Evolutionary conservation across 2,797 vertebrate species (phyloP).

Genomic region (Nyctalus aviator): DNA sequence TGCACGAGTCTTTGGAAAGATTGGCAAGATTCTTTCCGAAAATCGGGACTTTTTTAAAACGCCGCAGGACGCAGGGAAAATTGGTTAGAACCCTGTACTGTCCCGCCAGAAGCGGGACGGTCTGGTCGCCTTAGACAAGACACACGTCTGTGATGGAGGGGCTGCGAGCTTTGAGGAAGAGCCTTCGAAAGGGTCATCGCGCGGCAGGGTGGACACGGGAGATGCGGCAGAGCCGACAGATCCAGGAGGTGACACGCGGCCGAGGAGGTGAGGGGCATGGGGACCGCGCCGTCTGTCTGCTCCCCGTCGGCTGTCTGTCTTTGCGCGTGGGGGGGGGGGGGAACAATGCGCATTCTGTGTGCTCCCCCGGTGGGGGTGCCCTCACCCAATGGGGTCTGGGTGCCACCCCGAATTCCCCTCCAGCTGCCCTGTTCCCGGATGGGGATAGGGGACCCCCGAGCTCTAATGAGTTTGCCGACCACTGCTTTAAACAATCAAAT

Average conservation of each 20-base stretch:
- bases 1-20: too few species aligned
- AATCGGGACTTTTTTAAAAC: too few species aligned
- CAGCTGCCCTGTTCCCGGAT: not conserved
- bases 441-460: not conserved
- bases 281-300: not conserved
- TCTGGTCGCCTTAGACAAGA: too few species aligned
- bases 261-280: not conserved
- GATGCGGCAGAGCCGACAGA: not conserved
- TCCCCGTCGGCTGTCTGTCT: not conserved
- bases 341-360: conserved; percentile 24
- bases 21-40: too few species aligned
- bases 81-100: too few species aligned
- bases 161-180: not conserved
- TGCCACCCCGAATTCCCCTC: not conserved
- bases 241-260: not conserved
- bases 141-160: not conserved
- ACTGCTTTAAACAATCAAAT: too few species aligned
- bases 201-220: conserved; percentile 54
- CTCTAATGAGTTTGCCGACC: not conserved
- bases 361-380: conserved; percentile 13
- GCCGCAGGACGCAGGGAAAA: too few species aligned
- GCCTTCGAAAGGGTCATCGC: conserved; percentile 25
- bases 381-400: conserved; percentile 25
- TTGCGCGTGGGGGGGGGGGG: too few species aligned
- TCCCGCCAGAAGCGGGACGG: too few species aligned